Base-by-base conservation (phyloP, 2,113 vertebrate species). In the Microcebus tavaratra region DNA sequence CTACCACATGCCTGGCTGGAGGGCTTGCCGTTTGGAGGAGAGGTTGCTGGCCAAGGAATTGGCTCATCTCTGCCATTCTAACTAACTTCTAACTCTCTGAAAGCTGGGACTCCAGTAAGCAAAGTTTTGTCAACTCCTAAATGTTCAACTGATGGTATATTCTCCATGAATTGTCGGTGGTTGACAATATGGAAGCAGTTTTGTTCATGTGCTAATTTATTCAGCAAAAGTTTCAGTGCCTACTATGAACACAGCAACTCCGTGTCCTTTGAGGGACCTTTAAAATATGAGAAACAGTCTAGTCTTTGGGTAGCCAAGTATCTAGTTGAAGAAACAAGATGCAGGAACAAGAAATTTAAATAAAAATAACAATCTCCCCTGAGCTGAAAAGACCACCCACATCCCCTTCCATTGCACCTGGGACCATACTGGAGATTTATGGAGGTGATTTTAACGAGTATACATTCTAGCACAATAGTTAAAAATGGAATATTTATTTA, bases 311-410 rank as follows among this genome's bases (percentile, higher is more conserved):
- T 84, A 95, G 82, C 80, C 36, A 55, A 70, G 78, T 94, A 59
- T 75, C 86, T 86, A 81, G 82, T 92, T 93, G 68, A 93, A 96
- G 55, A 96, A 95, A 81, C 63, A 81, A 93, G 88, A 95, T 84
- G 36, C 79, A 61, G 50, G 55, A 88, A 93, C 12, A 81, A 95
- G 73, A 94, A 79, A 95, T 96, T 92, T 97, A 91, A 98, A 97
- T 97, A 95, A 96, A 98, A 98, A 95, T 97, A 98, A 96, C 12
- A 90, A 97, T 93, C 87, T 96, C 84, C 87, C 80, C 48, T 88
- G 96, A 93, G 95, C 90, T 79, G 83, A 72, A 82, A 96, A 93
- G 65, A 84, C 39, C 70, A 96, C 83, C 68, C 65, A 73, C 13
- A 61, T 89, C 75, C 73, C 50, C 7, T 91, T 96, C 34, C 45